Conservation (phyloP, 2,888 invertebrate genomes). For the Rhimphoctona megacephalus region DNA sequence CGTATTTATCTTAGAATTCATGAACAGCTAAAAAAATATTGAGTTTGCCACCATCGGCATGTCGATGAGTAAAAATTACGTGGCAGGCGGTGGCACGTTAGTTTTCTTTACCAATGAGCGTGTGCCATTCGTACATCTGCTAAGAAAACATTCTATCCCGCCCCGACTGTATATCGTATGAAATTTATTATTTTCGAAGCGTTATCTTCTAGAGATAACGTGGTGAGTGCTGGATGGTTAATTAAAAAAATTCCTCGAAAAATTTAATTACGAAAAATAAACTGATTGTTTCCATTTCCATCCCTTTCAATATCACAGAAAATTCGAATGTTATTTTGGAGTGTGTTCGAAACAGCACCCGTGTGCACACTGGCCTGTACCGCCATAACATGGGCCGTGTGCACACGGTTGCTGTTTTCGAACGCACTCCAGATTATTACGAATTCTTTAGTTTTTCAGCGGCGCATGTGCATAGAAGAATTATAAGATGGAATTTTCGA, state of each 20-base stretch:
- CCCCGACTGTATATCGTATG: background rate
- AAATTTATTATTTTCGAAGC: background rate
- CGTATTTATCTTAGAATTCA: background rate
- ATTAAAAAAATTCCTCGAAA: background rate
- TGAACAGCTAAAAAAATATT: background rate
- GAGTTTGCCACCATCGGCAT: background rate
- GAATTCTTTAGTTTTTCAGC: conserved; percentile 4
- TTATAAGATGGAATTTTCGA: background rate
- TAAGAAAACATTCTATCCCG: background rate
- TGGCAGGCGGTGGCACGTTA: conserved; percentile 19
- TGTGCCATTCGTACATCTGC: conserved; percentile 43
- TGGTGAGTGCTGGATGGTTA: background rate
- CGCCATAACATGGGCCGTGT: too few relatives aligned
- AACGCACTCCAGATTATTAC: too few relatives aligned
- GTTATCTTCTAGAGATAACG: conserved; percentile 58
- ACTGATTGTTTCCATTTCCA: background rate
- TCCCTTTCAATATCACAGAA: background rate
- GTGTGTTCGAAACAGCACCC: too few relatives aligned
- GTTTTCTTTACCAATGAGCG: conserved; percentile 55
- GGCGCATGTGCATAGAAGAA: background rate
- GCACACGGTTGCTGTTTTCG: too few relatives aligned
- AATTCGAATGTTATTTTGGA: background rate
- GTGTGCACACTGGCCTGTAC: too few relatives aligned
- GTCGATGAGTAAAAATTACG: background rate
- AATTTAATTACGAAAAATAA: background rate